These are phyloP conservation scores for Varanus salvator DNA, from an alignment of 2,113 vertebrate species.

Conservation along the genomic window DNA sequence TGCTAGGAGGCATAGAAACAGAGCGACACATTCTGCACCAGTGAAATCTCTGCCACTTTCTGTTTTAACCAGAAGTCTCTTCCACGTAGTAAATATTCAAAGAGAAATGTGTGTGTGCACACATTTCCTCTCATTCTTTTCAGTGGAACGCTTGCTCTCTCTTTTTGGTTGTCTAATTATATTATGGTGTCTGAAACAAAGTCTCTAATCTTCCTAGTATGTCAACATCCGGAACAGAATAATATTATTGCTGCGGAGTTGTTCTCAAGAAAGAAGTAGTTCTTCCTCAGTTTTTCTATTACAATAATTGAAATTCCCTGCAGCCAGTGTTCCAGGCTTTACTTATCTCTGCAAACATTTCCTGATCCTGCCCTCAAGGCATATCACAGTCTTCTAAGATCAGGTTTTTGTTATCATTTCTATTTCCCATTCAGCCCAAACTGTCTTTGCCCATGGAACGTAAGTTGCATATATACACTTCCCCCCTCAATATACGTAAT, in stretches of 20 bases:
- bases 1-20: neutral
- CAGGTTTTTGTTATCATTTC: constrained; percentile 35
- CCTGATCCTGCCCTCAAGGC: constrained; percentile 36
- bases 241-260: constrained; percentile 11
- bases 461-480: constrained; percentile 8
- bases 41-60: neutral
- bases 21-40: neutral
- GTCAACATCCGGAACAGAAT: constrained; percentile 38
- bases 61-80: neutral
- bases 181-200: constrained; percentile 20
- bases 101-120: neutral
- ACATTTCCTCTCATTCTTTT: neutral
- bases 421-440: constrained; percentile 36
- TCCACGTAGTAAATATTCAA: neutral
- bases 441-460: constrained; percentile 9
- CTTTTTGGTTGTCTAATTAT: constrained; percentile 23
- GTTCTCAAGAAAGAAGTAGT: constrained; percentile 29
- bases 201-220: constrained; percentile 40
- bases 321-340: constrained; percentile 33
- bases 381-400: constrained; percentile 40
- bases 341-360: constrained; percentile 45
- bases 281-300: constrained; percentile 34
- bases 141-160: neutral
- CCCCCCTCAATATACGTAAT: neutral
- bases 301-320: constrained; percentile 32